Base-by-base conservation (phyloP, 2,113 vertebrate species). In the Hiodon tergisus region DNA sequence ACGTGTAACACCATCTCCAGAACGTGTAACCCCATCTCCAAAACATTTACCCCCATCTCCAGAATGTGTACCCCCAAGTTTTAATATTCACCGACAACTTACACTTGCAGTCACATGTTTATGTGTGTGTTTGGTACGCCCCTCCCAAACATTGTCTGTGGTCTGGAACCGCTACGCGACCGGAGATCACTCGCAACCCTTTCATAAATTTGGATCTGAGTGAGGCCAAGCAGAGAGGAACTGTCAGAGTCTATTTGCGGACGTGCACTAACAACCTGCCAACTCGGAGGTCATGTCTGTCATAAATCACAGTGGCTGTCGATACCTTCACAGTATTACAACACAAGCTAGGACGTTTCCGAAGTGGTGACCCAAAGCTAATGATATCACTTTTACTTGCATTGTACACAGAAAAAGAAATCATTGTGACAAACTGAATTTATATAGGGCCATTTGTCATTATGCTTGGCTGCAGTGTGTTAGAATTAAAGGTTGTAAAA, bases 291-390 rank as follows among this genome's bases (percentile, higher is more conserved):
- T 52, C 67, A 17, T n/a, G 10, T n/a, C 55, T 69, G 48, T 57
- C 66, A 69, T 76, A 68, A 76, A 76, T 76, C 66, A 67, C 31
- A 2, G 46, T 3, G 10, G 53, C 57, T 68, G 74, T 69, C 74
- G 58, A 69, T 76, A 61, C 10, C 48, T 31, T 11, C 58, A 61
- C 46, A 53, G 67, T 8, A 76, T 47, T 76, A 69, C 53, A 76
- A 68, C 46, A 69, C 60, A 69, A 61, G 60, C 47, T 61, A 51
- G 6, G 53, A n/a, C 46, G 16, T 75, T 67, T 6, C 67, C 69
- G 47, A 13, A 69, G 67, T 14, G 2, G 48, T 76, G 74, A 76
- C 74, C 66, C 46, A 46, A 59, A 59, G 60, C 67, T 52, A 76
- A 69, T 57, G 47, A 58, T 69, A 76, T 68, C 46, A 58, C 31